Evolutionary conservation across 2,113 vertebrate species (phyloP).

Genomic region (Stomatorhinus ivindoensis): DNA sequence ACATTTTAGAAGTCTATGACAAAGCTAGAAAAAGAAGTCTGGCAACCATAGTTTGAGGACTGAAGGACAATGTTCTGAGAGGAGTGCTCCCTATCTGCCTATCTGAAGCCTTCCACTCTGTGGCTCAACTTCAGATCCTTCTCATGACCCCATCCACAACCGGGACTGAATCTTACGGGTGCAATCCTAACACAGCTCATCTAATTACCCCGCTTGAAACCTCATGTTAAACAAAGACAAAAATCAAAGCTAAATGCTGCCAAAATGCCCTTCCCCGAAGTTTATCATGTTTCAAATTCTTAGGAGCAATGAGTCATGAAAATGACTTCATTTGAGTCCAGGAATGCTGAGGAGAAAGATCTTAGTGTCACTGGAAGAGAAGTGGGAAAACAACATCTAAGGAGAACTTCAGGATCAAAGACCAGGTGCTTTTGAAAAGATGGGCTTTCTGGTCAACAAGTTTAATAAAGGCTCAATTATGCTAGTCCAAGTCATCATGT

Average conservation of each 20-base stretch:
- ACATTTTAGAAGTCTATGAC: background rate
- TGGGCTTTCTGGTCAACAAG: background rate
- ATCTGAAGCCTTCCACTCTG: background rate
- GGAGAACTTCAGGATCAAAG: background rate
- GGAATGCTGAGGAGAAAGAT: slow-evolving; percentile 4
- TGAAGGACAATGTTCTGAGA: background rate
- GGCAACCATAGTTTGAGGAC: background rate
- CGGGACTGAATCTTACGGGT: background rate
- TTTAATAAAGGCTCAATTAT: background rate
- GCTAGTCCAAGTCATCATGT: background rate
- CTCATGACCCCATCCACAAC: background rate
- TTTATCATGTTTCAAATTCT: slow-evolving; percentile 18
- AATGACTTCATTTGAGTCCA: background rate
- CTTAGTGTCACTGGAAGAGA: background rate
- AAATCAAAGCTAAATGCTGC: background rate
- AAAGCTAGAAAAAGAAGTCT: background rate
- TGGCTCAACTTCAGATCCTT: background rate
- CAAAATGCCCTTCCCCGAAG: background rate
- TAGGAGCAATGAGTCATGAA: slow-evolving; percentile 10
- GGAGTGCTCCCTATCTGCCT: background rate
- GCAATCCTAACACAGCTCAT: background rate
- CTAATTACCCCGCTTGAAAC: background rate
- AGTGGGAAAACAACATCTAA: background rate
- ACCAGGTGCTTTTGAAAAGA: background rate
- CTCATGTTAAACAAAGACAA: background rate